Percentiles rank a stretch among this genome's conserved stretches.
These are phyloP conservation scores for Raja brachyura DNA, from an alignment of 2,113 vertebrate species.

Conservation along the genomic window DNA sequence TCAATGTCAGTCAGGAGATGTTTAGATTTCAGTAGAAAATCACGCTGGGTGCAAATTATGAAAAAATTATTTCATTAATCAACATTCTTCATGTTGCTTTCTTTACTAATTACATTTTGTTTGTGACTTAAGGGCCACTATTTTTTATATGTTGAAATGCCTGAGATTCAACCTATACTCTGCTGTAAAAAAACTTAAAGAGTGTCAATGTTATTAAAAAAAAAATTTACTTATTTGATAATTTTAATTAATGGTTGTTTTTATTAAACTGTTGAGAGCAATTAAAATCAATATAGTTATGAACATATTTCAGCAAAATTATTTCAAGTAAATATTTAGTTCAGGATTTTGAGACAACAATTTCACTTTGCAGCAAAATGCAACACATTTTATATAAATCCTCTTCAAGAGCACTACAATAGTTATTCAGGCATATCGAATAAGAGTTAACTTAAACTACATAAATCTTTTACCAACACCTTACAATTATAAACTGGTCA, in stretches of 20 bases:
- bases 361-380: background rate
- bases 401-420: background rate
- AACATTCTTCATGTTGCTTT: background rate
- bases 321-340: background rate
- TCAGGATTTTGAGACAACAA: background rate
- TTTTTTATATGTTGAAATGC: background rate
- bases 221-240: too few relatives aligned
- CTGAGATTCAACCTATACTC: background rate
- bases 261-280: background rate
- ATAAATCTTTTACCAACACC: background rate
- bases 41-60: background rate
- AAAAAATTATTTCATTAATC: constrained; percentile 12
- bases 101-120: background rate
- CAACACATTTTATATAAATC: background rate
- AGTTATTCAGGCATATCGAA: background rate
- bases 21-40: constrained; percentile 22
- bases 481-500: background rate
- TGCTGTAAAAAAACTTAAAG: background rate
- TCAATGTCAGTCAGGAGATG: background rate
- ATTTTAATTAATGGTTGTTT: background rate
- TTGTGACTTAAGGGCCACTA: background rate
- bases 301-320: background rate
- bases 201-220: background rate
- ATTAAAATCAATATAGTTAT: background rate
- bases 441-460: background rate